A percentile compares a stretch with the other conserved stretches of the same genome.
Conservation (phyloP, 2,888 invertebrate species). For the Drosophila engyochracea region DNA sequence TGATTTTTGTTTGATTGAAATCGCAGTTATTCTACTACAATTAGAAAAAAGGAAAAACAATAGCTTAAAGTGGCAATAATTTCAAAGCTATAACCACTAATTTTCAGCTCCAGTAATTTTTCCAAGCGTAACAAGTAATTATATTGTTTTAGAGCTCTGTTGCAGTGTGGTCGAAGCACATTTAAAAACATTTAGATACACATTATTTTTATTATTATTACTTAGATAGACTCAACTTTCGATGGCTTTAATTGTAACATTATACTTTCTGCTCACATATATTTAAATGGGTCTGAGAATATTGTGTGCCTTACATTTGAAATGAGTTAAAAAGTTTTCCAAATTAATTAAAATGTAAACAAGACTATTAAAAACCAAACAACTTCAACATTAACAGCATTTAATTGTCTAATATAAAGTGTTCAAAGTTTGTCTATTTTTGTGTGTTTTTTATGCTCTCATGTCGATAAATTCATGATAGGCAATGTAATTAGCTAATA, state of each 20-base stretch:
- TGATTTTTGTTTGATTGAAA: background rate
- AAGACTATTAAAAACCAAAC: background rate
- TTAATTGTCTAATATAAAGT: conserved; percentile 9
- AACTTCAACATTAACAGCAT: background rate
- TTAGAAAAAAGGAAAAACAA: background rate
- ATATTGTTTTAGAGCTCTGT: background rate
- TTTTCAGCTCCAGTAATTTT: background rate
- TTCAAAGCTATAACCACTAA: background rate
- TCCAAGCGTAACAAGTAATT: background rate
- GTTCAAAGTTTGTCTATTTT: conserved; percentile 5
- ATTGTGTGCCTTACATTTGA: background rate
- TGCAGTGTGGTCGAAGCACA: background rate
- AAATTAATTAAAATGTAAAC: background rate
- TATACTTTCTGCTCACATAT: background rate
- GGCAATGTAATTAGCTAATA: conserved; percentile 39
- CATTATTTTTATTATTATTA: background rate
- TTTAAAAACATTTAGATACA: background rate
- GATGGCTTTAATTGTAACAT: background rate
- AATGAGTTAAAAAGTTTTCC: background rate
- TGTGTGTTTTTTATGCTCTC: conserved; percentile 18
- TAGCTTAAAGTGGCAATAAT: background rate
- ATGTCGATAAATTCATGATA: conserved; percentile 23
- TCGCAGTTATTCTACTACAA: background rate
- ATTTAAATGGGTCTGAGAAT: background rate
- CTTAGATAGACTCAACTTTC: background rate